phyloP scores from a whole-genome alignment of 2,113 vertebrate genomes.

The Aphelocoma coerulescens region DNA sequence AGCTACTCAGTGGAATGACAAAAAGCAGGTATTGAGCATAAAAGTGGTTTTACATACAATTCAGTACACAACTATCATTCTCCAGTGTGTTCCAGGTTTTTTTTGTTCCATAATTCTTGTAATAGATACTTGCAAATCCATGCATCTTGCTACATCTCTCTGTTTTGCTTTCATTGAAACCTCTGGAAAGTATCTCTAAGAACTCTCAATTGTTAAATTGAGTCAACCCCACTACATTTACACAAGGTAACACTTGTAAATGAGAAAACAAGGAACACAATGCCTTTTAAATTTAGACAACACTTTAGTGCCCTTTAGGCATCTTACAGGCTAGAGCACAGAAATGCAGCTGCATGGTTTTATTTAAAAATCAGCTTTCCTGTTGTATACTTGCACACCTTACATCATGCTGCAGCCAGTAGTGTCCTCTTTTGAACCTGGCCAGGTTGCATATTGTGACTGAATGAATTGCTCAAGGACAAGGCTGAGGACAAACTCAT shows the following conservation, averaged over 20 bases:
- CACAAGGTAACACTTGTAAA: not conserved
- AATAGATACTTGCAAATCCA: not conserved
- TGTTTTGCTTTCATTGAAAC: not conserved
- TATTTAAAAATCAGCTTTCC: not conserved
- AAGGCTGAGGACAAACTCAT: not conserved
- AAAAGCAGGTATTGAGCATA: not conserved
- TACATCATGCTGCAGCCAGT: accelerated
- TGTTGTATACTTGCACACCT: accelerated
- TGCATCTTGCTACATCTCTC: not conserved
- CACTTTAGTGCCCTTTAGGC: not conserved
- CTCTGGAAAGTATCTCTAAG: not conserved
- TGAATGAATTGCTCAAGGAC: not conserved
- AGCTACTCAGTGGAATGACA: not conserved
- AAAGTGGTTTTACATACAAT: not conserved
- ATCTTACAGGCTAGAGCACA: not conserved
- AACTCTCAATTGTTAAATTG: not conserved
- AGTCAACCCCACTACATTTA: not conserved
- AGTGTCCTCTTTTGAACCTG: not conserved
- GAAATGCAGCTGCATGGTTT: not conserved
- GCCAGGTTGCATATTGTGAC: not conserved
- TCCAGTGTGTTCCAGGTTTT: not conserved
- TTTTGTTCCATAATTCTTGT: not conserved
- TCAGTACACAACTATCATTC: not conserved
- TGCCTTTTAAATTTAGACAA: not conserved
- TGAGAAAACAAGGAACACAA: not conserved